Conservation (phyloP, 2,888 invertebrate genomes). For the Geophilus truncorum region DNA sequence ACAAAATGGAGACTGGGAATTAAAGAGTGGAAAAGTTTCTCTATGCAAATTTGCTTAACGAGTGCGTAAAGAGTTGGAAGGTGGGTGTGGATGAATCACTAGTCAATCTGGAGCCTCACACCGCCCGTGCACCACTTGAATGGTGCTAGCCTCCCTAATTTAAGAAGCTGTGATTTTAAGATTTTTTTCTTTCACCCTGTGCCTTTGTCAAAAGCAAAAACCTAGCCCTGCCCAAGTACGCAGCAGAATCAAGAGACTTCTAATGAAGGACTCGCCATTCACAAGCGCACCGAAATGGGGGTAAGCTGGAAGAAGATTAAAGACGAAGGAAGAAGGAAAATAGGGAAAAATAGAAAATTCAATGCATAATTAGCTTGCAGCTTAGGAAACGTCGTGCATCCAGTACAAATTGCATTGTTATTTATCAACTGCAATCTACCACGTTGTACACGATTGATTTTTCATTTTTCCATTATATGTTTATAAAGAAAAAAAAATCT, state of each 20-base stretch:
- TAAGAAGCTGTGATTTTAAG: constrained; percentile 6
- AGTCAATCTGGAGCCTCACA: not conserved
- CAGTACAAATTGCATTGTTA: not conserved
- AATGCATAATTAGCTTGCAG: not conserved
- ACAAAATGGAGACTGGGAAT: not conserved
- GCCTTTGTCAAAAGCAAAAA: not conserved
- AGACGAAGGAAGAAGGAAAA: too few species aligned
- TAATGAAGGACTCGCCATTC: constrained; percentile 3
- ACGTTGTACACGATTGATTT: not conserved
- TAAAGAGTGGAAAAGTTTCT: not conserved
- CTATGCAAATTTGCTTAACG: constrained; percentile 1
- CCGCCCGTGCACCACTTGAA: not conserved
- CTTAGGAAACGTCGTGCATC: not conserved
- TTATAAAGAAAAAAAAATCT: too few species aligned
- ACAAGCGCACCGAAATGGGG: not conserved
- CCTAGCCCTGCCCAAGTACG: not conserved
- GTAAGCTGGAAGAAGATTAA: not conserved
- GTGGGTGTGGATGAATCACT: not conserved
- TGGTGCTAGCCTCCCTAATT: constrained; percentile 5
- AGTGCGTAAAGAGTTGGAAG: not conserved
- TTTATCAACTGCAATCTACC: not conserved
- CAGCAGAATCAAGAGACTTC: not conserved
- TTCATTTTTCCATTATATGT: too few species aligned
- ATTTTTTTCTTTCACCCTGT: not conserved
- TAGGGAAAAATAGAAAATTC: not conserved